Evolutionary conservation across 2,888 invertebrate genomes (phyloP).

Genomic region (Onchidella celtica): DNA sequence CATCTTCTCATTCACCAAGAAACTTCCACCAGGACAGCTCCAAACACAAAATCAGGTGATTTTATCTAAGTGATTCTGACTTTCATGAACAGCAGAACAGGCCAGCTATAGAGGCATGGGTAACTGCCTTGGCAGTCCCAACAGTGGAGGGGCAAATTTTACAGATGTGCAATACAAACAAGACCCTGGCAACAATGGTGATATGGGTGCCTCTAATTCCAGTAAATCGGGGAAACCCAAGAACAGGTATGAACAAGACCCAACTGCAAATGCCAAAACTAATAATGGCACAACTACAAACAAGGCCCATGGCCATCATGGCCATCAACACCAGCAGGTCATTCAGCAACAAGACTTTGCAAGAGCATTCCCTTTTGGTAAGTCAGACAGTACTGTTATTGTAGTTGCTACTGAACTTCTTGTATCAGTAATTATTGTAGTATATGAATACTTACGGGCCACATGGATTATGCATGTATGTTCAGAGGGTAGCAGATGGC

Average conservation of each 20-base stretch:
- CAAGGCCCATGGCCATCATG: neutral
- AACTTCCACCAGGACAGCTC: too few species aligned
- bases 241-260: neutral
- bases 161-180: neutral
- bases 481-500: too few species aligned
- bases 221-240: neutral
- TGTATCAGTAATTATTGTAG: neutral
- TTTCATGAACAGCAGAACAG: too few species aligned
- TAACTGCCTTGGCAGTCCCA: conserved; percentile 10
- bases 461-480: too few species aligned
- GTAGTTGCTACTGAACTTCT: neutral
- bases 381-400: neutral
- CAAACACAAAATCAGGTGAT: too few species aligned
- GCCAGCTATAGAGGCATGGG: conserved; percentile 21
- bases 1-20: too few species aligned
- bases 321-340: too few species aligned
- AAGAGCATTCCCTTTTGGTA: conserved; percentile 27
- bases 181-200: neutral
- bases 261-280: neutral
- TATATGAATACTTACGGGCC: too few species aligned
- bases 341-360: neutral
- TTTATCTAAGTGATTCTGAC: too few species aligned
- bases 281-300: conserved; percentile 37
- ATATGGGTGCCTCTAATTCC: neutral
- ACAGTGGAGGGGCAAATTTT: neutral